phyloP scores from a whole-genome alignment of 2,113 vertebrate species.

The Athene cunicularia region DNA sequence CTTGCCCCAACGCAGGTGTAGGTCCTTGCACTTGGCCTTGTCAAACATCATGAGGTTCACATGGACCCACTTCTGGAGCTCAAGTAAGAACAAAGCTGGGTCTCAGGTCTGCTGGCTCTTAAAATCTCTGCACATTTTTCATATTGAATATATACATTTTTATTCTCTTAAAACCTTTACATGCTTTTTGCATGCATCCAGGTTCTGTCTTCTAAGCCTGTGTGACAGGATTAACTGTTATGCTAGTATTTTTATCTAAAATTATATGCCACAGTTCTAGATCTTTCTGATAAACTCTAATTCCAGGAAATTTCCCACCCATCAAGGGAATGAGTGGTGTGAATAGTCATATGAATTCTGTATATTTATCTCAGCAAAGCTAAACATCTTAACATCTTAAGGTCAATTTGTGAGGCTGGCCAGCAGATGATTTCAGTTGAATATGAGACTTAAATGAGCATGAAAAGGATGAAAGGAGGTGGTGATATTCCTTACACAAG shows the following conservation, averaged over 20 bases:
- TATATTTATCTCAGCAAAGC: neutral
- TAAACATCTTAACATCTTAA: neutral
- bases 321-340: neutral
- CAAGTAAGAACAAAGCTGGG: neutral
- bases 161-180: neutral
- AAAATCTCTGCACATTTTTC: neutral
- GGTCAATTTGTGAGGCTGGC: neutral
- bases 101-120: neutral
- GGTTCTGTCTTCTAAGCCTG: neutral
- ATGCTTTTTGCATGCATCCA: neutral
- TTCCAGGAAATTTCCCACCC: neutral
- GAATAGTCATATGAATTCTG: neutral
- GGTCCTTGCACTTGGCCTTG: too few species aligned
- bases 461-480: neutral
- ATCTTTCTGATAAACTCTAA: neutral
- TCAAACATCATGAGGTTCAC: neutral
- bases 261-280: neutral
- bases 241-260: neutral
- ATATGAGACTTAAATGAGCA: neutral
- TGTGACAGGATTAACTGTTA: neutral
- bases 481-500: neutral
- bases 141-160: neutral
- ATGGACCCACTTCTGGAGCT: neutral
- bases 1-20: neutral
- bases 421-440: neutral